Evolutionary conservation across 2,797 vertebrate genomes (phyloP).

Genomic region (Ficedula albicollis): DNA sequence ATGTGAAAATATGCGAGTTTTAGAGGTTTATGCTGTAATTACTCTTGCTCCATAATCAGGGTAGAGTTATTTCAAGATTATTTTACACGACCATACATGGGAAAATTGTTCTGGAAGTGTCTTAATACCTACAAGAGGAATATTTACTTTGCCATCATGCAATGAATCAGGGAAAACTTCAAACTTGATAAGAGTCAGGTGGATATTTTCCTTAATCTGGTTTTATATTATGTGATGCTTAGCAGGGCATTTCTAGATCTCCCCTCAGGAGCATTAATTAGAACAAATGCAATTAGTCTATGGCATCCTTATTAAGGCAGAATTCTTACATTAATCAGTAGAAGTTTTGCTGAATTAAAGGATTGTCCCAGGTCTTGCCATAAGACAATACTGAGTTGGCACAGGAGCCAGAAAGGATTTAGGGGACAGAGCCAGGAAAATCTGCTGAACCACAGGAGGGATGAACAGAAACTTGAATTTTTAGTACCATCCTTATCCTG

Average conservation of each 20-base stretch:
- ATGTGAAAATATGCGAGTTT: not conserved
- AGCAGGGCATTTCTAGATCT: not conserved
- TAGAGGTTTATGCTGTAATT: not conserved
- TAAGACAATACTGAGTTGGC: not conserved
- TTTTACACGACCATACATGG: not conserved
- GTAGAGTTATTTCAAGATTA: not conserved
- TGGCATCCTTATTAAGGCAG: conserved; percentile 1
- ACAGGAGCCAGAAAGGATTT: not conserved
- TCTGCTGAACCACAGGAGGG: not conserved
- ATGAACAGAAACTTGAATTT: not conserved
- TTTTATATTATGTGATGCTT: not conserved
- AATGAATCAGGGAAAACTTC: not conserved
- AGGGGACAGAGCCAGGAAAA: not conserved
- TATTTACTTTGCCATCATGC: not conserved
- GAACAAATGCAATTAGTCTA: not conserved
- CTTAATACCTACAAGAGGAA: not conserved
- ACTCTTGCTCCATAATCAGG: not conserved
- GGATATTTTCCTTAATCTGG: not conserved
- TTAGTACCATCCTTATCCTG: not conserved
- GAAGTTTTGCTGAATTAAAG: not conserved
- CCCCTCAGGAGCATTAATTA: not conserved
- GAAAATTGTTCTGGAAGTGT: not conserved
- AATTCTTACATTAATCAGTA: conserved; percentile 14
- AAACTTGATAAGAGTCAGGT: not conserved
- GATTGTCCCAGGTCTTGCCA: not conserved